Evolutionary conservation across 2,113 vertebrate genomes (phyloP).

Genomic region (Malurus cyaneus): DNA sequence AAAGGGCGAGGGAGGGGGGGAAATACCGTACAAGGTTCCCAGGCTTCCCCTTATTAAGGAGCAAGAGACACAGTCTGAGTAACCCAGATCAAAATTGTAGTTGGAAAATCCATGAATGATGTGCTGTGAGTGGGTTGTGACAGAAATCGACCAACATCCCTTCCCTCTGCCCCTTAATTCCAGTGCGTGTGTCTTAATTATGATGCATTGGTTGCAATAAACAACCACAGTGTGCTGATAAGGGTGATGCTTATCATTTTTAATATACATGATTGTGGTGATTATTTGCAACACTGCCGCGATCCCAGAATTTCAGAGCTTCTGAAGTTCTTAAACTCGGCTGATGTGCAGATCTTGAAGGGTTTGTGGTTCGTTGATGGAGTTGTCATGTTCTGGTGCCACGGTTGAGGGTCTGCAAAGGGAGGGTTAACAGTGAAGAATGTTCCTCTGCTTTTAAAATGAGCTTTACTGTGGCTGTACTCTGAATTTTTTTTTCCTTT

Average conservation of each 20-base stretch:
- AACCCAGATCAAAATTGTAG: background rate
- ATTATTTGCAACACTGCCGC: background rate
- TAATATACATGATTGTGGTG: background rate
- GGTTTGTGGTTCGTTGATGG: background rate
- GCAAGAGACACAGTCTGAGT: background rate
- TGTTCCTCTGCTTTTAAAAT: background rate
- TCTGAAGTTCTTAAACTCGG: conserved; percentile 69
- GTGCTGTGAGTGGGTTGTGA: background rate
- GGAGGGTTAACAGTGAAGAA: background rate
- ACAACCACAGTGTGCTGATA: background rate
- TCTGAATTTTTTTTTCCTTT: background rate
- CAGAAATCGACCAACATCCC: background rate
- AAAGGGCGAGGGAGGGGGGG: background rate
- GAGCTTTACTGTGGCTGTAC: background rate
- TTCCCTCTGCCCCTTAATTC: background rate
- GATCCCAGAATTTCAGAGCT: conserved; percentile 1
- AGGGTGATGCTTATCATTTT: background rate
- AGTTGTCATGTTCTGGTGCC: background rate
- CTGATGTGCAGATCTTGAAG: background rate
- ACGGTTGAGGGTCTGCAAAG: background rate
- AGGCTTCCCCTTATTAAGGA: background rate
- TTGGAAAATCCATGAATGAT: background rate
- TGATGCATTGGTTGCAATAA: background rate
- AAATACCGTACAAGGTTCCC: background rate
- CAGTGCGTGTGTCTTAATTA: background rate